Conservation (phyloP, 2,113 vertebrate genomes). For the Notechis scutatus region DNA sequence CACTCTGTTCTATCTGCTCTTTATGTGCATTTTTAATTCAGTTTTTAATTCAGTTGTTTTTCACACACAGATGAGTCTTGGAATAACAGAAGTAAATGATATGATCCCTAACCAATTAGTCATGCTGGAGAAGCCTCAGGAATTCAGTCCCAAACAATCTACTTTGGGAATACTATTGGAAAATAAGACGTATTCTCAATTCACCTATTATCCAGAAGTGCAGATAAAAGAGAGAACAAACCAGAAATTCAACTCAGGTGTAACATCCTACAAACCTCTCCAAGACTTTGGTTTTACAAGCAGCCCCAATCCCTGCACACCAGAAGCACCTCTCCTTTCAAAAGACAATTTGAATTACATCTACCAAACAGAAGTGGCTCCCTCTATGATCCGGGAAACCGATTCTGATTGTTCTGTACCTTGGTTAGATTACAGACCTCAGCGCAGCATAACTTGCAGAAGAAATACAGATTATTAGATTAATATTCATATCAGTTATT, state of each 20-base stretch:
- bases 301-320: background rate
- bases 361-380: conserved; percentile 51
- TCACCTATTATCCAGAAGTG: background rate
- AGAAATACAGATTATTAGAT: background rate
- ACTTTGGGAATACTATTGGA: background rate
- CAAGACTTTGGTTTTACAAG: conserved; percentile 32
- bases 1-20: background rate
- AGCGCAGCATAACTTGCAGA: background rate
- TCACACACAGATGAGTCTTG: conserved; percentile 48
- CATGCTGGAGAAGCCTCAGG: conserved; percentile 41
- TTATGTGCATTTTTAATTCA: background rate
- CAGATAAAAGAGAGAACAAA: background rate
- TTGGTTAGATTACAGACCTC: conserved; percentile 30
- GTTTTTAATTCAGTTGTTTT: background rate
- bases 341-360: conserved; percentile 43
- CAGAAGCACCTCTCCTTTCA: background rate
- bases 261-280: conserved; percentile 41
- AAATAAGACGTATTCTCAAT: background rate
- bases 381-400: conserved; percentile 13
- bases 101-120: conserved; percentile 58
- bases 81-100: conserved; percentile 52
- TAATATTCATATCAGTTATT: background rate
- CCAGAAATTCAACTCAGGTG: too few species aligned
- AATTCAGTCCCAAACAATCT: too few species aligned
- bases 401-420: background rate